These are phyloP conservation scores for Anthopleura sola DNA, from an alignment of 64 coral and sea anemone species.

Conservation along the genomic window DNA sequence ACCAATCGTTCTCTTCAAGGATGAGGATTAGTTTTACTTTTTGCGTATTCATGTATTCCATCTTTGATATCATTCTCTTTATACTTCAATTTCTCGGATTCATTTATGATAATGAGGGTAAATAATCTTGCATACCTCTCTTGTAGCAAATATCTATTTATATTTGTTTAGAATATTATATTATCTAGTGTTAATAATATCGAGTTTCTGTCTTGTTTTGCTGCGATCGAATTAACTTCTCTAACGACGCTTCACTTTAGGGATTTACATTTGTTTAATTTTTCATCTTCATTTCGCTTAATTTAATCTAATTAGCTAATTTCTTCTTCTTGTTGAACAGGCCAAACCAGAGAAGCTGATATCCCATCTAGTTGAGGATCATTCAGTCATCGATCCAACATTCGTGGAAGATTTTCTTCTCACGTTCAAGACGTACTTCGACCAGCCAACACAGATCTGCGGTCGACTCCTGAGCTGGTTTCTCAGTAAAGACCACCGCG, in stretches of 20 bases:
- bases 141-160: not conserved
- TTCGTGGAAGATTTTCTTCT: conserved; percentile 96
- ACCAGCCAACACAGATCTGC: conserved; percentile 87
- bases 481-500: conserved; percentile 61
- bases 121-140: not conserved
- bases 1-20: not conserved
- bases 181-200: not conserved
- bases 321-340: conserved; percentile 21
- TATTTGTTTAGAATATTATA: not conserved
- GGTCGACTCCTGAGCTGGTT: conserved; percentile 90
- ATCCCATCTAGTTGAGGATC: conserved; percentile 87
- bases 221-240: not conserved
- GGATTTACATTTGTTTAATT: not conserved
- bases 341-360: conserved; percentile 77
- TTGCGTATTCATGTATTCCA: not conserved
- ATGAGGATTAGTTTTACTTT: not conserved
- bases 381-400: conserved; percentile 91
- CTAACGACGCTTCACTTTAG: not conserved
- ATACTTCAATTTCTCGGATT: not conserved
- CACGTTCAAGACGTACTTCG: conserved; percentile 80
- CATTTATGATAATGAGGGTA: conserved; percentile 6
- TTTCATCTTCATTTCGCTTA: not conserved
- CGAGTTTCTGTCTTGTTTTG: not conserved
- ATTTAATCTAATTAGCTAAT: too few relatives aligned
- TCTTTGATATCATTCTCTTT: not conserved